Base-by-base conservation (phyloP, 2,113 vertebrate genomes). In the Poicephalus gulielmi region DNA sequence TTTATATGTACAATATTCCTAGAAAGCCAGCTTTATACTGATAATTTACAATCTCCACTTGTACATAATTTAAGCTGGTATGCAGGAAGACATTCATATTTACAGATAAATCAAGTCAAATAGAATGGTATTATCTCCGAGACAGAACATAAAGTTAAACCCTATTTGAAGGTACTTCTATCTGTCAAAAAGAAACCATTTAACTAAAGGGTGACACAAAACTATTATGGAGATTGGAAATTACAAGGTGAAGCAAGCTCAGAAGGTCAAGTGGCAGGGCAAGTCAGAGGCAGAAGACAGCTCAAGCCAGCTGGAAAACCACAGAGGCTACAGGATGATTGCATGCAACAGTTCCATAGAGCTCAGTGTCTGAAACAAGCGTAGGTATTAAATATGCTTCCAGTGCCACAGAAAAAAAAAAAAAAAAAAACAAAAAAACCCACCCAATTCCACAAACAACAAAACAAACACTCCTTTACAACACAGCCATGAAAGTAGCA, bases 141-240 rank as follows among this genome's bases (percentile, higher is more conserved):
- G 24, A 80, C 76, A 96, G 86, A 92, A 94, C 87, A 69, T 88
- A 85, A 96, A 83, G 67, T 86, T 90, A 95, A 96, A 91, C 16
- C 13, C 75, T 80, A 77, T 86, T 80, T 88, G 60, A 86, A 93
- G 57, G 66, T 67, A 91, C 92, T 95, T 93, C 44, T 67, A 75
- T 52, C 80, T 92, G 75, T 91, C 81, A 95, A 95, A 97, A 96
- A 95, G 47, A 96, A 96, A 27, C 18, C 53, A 94, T 93, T 95
- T 94, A 68, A 84, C 62, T 93, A 7, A 85, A 85, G 78, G 14
- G 83, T 62, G 81, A 94, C 15, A 95, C 7, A 22, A 71, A 88
- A 96, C 85, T 82, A 82, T 88, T 86, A 93, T 70, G 70, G 22
- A 87, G 70, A 94, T 94, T 95, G 86, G 83, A 94, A 97, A 86